Evolutionary conservation across 2,888 invertebrate genomes (phyloP), one percentile per base, ranked within the genome.

Genomic region (Nasonia oneida): DNA sequence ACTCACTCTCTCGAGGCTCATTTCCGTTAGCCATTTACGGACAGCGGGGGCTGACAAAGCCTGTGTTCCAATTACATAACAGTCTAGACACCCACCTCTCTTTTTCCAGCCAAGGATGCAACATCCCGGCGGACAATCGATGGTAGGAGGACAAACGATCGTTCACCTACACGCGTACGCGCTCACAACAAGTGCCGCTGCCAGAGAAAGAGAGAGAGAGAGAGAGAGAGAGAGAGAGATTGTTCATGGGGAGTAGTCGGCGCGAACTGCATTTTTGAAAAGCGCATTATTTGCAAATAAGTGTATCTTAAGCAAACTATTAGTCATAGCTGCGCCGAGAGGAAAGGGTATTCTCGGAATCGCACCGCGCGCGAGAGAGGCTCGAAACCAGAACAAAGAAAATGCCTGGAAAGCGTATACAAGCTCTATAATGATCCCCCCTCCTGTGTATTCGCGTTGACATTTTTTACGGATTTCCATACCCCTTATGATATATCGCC

Each of bases 41-140:
- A 89, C 89, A 90, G 91, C 91, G 92, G 91, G 91, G 91, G 92
- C 91, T 92, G 92, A 88, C 91, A 91, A 91, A 92, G 92, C 91
- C 91, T 91, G 90, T 92, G 92, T 93, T 92, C 93, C 92, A 92
- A 93, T 93, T 93, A 92, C 92, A 92, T 92, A 92, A 93, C 90
- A 89, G 89, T 86, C 87, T 86, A 90, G 88, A 89, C 89, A 92
- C 91, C 92, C 91, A 91, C 91, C 90, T 90, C 88, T 90, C 87
- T 89, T 87, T 89, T 88, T 87, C 81, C 53, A 83, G 70, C 67
- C 85, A 90, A 91, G 90, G 92, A 92, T 92, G 92, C 90, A 91
- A 91, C 91, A 88, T 87, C 89, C 90, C 57, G 47, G 89, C 89
- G 88, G 88, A 88, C 92, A 92, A 92, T 92, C 90, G 91, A 90